Conservation (phyloP, 2,797 vertebrate genomes). For the Eospalax fontanierii region DNA sequence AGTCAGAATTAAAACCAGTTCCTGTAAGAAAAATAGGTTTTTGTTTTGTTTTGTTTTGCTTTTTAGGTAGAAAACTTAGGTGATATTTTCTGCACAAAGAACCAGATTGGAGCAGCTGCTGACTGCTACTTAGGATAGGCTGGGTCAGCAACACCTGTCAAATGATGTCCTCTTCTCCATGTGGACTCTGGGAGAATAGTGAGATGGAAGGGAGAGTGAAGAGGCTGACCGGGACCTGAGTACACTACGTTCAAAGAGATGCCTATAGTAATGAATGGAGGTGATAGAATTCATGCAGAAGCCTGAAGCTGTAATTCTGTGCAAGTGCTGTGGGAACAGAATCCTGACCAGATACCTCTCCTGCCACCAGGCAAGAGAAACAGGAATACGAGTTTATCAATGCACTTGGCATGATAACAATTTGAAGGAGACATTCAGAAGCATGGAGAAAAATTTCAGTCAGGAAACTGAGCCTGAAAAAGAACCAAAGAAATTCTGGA, state of each 20-base stretch:
- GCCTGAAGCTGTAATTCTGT: neutral
- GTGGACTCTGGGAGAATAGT: neutral
- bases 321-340: neutral
- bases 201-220: neutral
- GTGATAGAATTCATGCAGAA: neutral
- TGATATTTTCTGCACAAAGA: neutral
- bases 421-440: neutral
- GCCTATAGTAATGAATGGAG: neutral
- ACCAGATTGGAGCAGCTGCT: neutral
- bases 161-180: too few species aligned
- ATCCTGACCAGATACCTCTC: neutral
- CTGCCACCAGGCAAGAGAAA: neutral
- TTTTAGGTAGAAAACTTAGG: too few species aligned
- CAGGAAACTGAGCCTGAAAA: neutral
- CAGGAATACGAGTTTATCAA: neutral
- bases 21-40: neutral
- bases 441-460: neutral
- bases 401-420: neutral
- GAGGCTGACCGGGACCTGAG: neutral
- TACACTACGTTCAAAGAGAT: neutral
- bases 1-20: neutral
- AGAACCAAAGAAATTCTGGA: neutral
- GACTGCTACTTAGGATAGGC: too few species aligned
- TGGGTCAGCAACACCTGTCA: neutral
- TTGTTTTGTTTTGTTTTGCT: too few species aligned